Conservation (phyloP, 1,140 invertebrate genomes). For the Aethina tumida region DNA sequence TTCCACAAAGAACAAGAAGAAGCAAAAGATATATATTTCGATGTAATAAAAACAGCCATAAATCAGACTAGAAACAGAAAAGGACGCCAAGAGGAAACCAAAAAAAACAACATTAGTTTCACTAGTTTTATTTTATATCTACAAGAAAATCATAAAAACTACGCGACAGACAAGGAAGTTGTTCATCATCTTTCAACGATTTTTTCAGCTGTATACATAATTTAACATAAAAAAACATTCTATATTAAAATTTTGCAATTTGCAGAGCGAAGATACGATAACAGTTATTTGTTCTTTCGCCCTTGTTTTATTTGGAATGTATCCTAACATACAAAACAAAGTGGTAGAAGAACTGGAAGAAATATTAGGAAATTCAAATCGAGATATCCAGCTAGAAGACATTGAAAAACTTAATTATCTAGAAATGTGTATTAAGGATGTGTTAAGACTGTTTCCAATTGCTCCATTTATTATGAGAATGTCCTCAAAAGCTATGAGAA, state of each 20-base stretch:
- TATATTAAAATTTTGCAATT: background rate
- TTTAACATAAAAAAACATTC: background rate
- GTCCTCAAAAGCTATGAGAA: conserved; percentile 22
- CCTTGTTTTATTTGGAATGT: conserved; percentile 18
- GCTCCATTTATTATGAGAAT: conserved; percentile 9
- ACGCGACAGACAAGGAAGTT: conserved; percentile 8
- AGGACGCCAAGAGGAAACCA: too few species aligned
- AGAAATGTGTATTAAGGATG: conserved; percentile 16
- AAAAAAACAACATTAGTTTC: too few species aligned
- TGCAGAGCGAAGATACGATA: conserved; percentile 23
- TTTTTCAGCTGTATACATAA: conserved; percentile 16
- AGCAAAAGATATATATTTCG: conserved; percentile 3
- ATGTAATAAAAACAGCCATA: conserved; percentile 2
- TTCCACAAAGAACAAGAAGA: conserved; percentile 8
- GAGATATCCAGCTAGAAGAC: conserved; percentile 1
- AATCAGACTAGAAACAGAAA: background rate
- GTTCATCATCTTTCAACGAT: conserved; percentile 17
- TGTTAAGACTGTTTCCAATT: conserved; percentile 10
- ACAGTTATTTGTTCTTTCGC: conserved; percentile 12
- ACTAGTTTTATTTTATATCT: conserved; percentile 7
- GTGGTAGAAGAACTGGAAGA: conserved; percentile 14
- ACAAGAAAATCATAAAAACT: background rate
- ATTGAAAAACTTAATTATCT: conserved; percentile 8
- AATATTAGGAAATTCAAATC: conserved; percentile 16
- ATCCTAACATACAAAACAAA: conserved; percentile 21